Evolutionary conservation across 2,797 vertebrate species (phyloP), one percentile per base, ranked within the genome.

Genomic region (Onychomys arenicola): DNA sequence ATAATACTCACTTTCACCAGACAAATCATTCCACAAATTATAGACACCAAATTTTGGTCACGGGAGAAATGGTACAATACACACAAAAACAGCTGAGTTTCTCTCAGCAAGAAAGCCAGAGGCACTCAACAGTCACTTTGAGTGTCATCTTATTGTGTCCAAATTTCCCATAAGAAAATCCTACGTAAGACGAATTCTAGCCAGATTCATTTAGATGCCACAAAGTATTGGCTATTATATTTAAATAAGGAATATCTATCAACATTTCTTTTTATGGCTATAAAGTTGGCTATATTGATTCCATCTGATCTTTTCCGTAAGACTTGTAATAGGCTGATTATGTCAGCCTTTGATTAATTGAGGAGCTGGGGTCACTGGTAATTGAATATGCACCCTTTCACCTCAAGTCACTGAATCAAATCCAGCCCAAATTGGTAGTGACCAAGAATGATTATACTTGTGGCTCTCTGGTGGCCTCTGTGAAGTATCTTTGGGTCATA

Each of bases 321-420:
- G 75, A 57, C 65, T 91, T 90, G n/a, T 83, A 97, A 55, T 90
- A 94, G 97, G 90, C 75, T 67, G 85, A 81, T n/a, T 90, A 84
- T 95, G 87, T 87, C 95, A 89, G 5, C 23, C 91, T 71, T 96
- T 97, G 96, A 97, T 98, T 97, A 97, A 97, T 63, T 97, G 94
- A 96, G 92, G n/a, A 85, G 69, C 69, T 32, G 43, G 57, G 73
- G 88, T 80, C 71, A 71, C 8, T 78, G 6, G 52, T 97, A 96
- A 96, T 80, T n/a, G 77, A 57, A 84, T 89, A 93, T 78, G 97
- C 81, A 97, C 94, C 94, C 82, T 96, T 96, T 97, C 59, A 96
- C 88, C 82, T 94, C 46, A 46, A 97, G 93, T 97, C 98, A 97
- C 90, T 97, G 97, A 97, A 97, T 98, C 96, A 96, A 97, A 97